Percentiles rank a stretch among this genome's conserved stretches.
These are phyloP conservation scores for Novumbra hubbsi DNA, from an alignment of 2,797 vertebrate genomes.

Conservation along the genomic window DNA sequence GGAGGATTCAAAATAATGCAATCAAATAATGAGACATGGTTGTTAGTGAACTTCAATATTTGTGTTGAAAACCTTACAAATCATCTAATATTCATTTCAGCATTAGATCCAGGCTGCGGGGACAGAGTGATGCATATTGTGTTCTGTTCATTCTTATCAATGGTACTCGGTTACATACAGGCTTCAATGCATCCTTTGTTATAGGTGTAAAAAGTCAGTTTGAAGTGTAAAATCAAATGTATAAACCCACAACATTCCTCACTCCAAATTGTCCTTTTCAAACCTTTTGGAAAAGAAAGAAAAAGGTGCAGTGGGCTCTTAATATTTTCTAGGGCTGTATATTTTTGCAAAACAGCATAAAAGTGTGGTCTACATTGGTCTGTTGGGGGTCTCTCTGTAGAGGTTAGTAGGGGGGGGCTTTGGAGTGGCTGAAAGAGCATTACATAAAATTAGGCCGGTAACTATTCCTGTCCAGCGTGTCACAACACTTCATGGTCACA, in stretches of 20 bases:
- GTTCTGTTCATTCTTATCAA: too few relatives aligned
- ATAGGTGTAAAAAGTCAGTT: too few relatives aligned
- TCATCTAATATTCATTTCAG: neutral
- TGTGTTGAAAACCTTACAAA: neutral
- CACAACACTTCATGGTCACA: neutral
- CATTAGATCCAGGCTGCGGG: neutral
- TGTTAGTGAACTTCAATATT: neutral
- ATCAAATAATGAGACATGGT: neutral
- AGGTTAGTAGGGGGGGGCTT: neutral
- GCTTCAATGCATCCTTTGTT: too few relatives aligned
- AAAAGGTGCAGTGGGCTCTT: too few relatives aligned
- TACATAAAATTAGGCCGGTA: neutral
- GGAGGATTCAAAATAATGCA: neutral
- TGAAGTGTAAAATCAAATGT: too few relatives aligned
- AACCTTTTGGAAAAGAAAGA: too few relatives aligned
- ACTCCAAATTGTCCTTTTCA: too few relatives aligned
- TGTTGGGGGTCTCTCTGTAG: neutral
- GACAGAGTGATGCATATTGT: neutral
- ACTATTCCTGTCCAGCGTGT: neutral
- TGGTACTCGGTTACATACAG: too few relatives aligned
- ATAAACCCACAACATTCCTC: too few relatives aligned
- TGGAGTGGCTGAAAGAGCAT: constrained; percentile 8
- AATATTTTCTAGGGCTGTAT: too few relatives aligned
- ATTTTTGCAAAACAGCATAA: too few relatives aligned
- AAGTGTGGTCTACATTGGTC: constrained; percentile 35